A percentile compares a stretch with the other conserved stretches of the same genome.
Conservation (phyloP, 2,113 vertebrate genomes). For the Proteles cristata region DNA sequence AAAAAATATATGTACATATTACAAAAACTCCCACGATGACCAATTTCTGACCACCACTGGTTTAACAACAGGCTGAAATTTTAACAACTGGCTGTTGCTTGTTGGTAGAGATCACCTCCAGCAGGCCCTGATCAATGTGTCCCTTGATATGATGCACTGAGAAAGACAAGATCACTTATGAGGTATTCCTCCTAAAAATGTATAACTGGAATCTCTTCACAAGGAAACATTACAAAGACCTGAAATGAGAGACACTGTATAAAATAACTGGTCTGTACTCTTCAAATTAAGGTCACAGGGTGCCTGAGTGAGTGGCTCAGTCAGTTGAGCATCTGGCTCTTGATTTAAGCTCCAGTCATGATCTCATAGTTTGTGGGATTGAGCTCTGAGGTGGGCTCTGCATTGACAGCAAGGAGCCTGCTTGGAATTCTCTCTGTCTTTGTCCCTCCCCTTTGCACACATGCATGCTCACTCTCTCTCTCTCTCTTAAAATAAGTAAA, state of each 20-base stretch:
- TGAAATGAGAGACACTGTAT: not conserved
- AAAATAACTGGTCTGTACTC: not conserved
- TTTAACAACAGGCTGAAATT: not conserved
- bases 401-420: too few relatives aligned
- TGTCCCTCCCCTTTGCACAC: too few relatives aligned
- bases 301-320: too few relatives aligned
- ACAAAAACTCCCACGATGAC: not conserved
- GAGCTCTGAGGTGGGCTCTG: too few relatives aligned
- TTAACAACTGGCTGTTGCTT: accelerated
- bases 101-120: too few relatives aligned
- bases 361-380: too few relatives aligned
- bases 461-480: accelerated
- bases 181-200: not conserved
- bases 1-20: too few relatives aligned
- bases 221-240: not conserved
- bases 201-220: not conserved
- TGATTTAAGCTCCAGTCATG: too few relatives aligned
- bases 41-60: not conserved
- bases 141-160: not conserved
- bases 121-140: not conserved
- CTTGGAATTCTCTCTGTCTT: too few relatives aligned
- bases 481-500: too few relatives aligned
- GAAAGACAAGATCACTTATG: not conserved
- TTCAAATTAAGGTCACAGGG: not conserved
- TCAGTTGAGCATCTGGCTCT: too few relatives aligned